A percentile compares a stretch with the other conserved stretches of the same genome.
Evolutionary conservation across 1,140 invertebrate genomes (phyloP).

Genomic region (Nasonia vitripennis): DNA sequence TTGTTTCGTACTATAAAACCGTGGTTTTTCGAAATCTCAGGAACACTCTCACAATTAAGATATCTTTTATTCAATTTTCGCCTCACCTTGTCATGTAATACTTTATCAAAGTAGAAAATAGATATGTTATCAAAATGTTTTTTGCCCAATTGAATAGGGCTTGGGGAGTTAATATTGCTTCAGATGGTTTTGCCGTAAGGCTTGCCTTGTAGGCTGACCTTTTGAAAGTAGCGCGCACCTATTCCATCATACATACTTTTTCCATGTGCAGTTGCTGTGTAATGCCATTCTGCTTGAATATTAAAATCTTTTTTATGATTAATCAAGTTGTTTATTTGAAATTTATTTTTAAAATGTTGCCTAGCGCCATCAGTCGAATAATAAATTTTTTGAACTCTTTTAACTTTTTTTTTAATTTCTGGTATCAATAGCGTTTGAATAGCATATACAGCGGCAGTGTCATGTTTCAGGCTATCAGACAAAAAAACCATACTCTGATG

Average conservation of each 20-base stretch:
- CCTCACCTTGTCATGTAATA: too few species aligned
- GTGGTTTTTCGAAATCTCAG: not conserved
- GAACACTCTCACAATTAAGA: not conserved
- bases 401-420: constrained; percentile 7
- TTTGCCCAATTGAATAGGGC: constrained; percentile 13
- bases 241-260: constrained; percentile 12
- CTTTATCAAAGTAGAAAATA: too few species aligned
- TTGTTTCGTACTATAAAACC: not conserved
- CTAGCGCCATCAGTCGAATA: not conserved
- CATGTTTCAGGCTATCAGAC: constrained; percentile 9
- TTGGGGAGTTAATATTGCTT: constrained; percentile 21
- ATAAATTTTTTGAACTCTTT: not conserved
- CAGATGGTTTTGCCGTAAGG: not conserved
- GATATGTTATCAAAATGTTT: not conserved
- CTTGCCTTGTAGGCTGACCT: not conserved
- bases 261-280: not conserved
- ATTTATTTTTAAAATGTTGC: not conserved
- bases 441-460: not conserved
- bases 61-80: not conserved
- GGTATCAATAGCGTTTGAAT: constrained; percentile 24
- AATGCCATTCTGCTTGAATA: not conserved
- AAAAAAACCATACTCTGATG: constrained; percentile 12
- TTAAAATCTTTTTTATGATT: constrained; percentile 22
- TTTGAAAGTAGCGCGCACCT: constrained; percentile 18
- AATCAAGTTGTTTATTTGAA: constrained; percentile 11